These are phyloP conservation scores for Pteropus alecto DNA, from an alignment of 2,113 vertebrate species.

Conservation along the genomic window DNA sequence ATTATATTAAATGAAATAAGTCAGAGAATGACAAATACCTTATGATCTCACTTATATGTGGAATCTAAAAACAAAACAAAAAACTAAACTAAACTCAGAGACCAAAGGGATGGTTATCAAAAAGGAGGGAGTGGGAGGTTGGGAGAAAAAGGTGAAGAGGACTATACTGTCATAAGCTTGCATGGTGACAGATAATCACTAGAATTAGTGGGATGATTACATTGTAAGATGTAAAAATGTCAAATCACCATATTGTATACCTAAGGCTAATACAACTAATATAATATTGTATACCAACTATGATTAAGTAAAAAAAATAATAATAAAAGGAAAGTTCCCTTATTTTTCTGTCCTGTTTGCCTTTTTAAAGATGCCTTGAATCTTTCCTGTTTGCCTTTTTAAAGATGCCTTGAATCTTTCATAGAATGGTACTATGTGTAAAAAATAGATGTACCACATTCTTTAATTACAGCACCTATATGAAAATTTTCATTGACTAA, in stretches of 20 bases:
- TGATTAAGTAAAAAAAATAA: background rate
- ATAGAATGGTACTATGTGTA: background rate
- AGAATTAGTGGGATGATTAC: background rate
- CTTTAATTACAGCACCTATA: background rate
- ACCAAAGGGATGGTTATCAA: background rate
- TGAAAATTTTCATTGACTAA: background rate
- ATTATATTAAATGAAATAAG: background rate
- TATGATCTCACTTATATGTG: too few relatives aligned
- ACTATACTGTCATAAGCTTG: background rate
- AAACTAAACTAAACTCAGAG: background rate
- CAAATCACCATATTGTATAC: background rate
- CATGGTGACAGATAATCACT: background rate
- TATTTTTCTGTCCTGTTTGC: background rate
- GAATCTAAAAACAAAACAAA: background rate
- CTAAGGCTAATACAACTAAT: background rate
- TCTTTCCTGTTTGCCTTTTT: background rate
- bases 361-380: background rate
- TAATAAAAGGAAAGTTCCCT: background rate
- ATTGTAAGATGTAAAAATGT: background rate
- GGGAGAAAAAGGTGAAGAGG: background rate
- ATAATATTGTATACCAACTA: background rate
- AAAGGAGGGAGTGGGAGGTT: background rate
- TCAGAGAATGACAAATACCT: background rate
- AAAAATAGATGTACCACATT: background rate
- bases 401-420: background rate